Evolutionary conservation across 2,797 vertebrate species (phyloP).

Genomic region (Gambusia yucatana): DNA sequence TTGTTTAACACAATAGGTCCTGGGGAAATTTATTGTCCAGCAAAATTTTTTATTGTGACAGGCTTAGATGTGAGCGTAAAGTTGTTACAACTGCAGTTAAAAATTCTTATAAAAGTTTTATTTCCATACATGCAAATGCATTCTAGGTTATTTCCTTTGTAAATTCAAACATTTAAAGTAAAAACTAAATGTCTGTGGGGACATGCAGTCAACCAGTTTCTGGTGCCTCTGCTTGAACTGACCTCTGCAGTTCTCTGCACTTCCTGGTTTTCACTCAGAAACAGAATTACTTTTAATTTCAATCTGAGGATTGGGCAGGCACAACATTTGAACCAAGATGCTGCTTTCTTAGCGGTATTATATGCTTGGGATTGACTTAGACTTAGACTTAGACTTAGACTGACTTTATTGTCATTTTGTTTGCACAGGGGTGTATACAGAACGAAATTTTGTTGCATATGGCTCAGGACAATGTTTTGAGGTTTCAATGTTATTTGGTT

Average conservation of each 20-base stretch:
- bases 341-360: background rate
- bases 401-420: no score
- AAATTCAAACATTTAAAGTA: background rate
- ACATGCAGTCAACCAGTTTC: background rate
- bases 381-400: no score
- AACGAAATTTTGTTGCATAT: no score
- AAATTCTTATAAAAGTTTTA: background rate
- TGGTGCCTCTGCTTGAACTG: background rate
- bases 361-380: no score
- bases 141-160: background rate
- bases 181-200: background rate
- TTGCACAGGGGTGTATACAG: no score
- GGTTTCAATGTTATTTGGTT: no score
- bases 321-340: background rate
- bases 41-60: no score
- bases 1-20: no score
- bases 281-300: background rate
- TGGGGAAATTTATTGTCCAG: no score
- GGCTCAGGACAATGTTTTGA: no score
- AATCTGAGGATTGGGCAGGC: background rate
- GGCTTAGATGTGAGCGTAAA: no score
- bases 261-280: background rate
- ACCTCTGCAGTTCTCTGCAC: background rate
- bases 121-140: background rate
- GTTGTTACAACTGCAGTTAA: background rate